Evolutionary conservation across 2,888 invertebrate genomes (phyloP), one percentile per base, ranked within the genome.

Genomic region (Sphaeridia pumilis): DNA sequence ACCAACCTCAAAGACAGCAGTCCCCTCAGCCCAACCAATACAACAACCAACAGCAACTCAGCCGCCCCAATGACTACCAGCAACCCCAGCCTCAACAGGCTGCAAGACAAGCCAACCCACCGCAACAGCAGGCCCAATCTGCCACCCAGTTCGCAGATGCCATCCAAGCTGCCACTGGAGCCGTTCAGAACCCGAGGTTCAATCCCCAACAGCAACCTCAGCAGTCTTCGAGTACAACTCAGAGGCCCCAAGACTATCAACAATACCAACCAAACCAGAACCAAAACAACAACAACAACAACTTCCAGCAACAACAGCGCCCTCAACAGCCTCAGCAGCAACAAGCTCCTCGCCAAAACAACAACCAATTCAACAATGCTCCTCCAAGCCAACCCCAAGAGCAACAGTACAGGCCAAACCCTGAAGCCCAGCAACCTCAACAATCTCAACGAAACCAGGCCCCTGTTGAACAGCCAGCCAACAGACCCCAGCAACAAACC

Each of bases 151-250:
- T 50, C 24, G 20, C 35, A 28, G 31, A 25, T 4, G 25, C 45
- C 7, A 45, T 50, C 24, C 26, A 35, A 26, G 50, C 50, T 28
- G 44, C 50, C 20, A 50, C 50, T 14, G 50, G 50, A 17, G 50
- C 50, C 14, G 50, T 43, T 5, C n/a, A n/a, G n/a, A n/a, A n/a
- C n/a, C n/a, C n/a, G n/a, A n/a, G n/a, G n/a, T n/a, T n/a, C n/a
- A n/a, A n/a, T n/a, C 21, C 49, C 4, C 45, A 43, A 24, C 38
- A 7, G 12, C 7, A 43, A 46, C 21, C 34, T 22, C 46, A 22
- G 17, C 27, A 22, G 20, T 20, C 3, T 20, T 20, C 17, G 10
- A n/a, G 12, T 31, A 24, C 46, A 43, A 14, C 22, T 10, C 35
- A 47, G 17, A 22, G 21, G 17, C 35, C 34, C 14, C 22, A 47